Evolutionary conservation across 2,113 vertebrate genomes (phyloP), one percentile per base, ranked within the genome.

Genomic region (Corythaeola cristata): DNA sequence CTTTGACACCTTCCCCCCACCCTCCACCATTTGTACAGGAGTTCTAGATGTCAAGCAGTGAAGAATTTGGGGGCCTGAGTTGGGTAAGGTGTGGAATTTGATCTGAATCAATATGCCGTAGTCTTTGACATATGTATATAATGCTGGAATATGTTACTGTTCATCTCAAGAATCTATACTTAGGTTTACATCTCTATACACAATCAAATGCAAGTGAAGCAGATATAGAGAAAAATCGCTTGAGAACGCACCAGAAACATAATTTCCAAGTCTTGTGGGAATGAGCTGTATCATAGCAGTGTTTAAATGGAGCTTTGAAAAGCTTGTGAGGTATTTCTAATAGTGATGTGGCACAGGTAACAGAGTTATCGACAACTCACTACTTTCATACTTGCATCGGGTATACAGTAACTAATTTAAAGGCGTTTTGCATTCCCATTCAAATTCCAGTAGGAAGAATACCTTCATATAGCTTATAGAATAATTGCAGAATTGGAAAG

Each of bases 1-100:
- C 26, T 93, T 83, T 72, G 73, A 63, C 30, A 39, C 55, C n/a
- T 93, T 77, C 37, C 63, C 67, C 8, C 30, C 4, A 26, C 37
- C 82, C 41, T 81, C 52, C 47, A 37, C 56, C 84, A 14, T 56
- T 59, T 20, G 52, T 95, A n/a, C 67, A 90, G 87, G 35, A 90
- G 85, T 94, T 94, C 79, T 94, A 92, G 33, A 55, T 88, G 62
- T 91, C 82, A 96, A 79, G 94, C 23, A 84, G 28, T 85, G 88
- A 96, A 92, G 85, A 93, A 79, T 93, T 66, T 95, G 62, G 16
- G 89, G 85, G 45, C 47, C 66, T 85, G 28, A 90, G 28, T 58
- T 95, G 67, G 82, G 55, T 90, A 93, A 96, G 75, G 63, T 77
- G 59, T 93, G 68, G 59, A 80, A 73, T 79, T 89, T 62, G 28